phyloP scores from a whole-genome alignment of 2,113 vertebrate species.

The Ondatra zibethicus region DNA sequence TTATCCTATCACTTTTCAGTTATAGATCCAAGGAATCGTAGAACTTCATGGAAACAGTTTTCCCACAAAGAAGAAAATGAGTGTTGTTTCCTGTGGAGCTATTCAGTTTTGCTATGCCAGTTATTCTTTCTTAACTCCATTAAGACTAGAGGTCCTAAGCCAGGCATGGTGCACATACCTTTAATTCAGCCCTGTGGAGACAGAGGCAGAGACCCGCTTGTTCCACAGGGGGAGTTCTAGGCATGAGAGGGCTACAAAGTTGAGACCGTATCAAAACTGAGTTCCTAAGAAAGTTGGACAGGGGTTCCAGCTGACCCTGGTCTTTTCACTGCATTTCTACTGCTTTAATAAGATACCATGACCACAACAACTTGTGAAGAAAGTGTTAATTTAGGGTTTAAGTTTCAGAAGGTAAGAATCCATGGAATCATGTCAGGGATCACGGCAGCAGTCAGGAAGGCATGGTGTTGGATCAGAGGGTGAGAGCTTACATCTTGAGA shows the following conservation, averaged over 20 bases:
- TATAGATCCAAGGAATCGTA: background rate
- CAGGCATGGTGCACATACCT: background rate
- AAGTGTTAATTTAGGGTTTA: background rate
- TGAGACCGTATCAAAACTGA: background rate
- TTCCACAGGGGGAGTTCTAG: background rate
- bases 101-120: background rate
- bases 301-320: background rate
- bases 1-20: background rate
- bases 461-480: background rate
- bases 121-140: background rate
- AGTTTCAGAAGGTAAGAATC: background rate
- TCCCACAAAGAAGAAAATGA: background rate
- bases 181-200: background rate
- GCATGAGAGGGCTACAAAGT: background rate
- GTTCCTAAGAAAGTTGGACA: background rate
- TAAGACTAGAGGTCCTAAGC: background rate
- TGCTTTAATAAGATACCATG: background rate
- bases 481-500: background rate
- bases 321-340: background rate
- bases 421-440: background rate
- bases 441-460: background rate
- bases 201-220: background rate
- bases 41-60: background rate
- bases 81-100: background rate
- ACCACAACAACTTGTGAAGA: background rate